Conservation (phyloP, 2,888 invertebrate species). For the Drosophila maculinotata region DNA sequence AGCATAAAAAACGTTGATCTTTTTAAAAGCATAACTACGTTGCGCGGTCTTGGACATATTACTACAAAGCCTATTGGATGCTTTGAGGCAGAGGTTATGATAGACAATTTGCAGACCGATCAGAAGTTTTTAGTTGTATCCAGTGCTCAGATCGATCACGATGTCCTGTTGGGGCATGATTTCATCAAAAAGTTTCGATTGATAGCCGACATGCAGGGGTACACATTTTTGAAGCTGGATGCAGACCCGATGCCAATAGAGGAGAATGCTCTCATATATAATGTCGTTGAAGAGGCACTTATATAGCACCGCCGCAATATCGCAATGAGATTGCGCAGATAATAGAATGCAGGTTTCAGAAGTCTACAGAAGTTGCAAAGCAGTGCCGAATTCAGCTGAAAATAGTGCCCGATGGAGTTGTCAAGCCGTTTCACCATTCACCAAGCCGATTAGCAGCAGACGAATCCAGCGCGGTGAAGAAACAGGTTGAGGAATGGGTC, state of each 20-base stretch:
- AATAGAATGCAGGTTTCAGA: not conserved
- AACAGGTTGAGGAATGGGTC: slow-evolving; percentile 15
- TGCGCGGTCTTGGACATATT: not conserved
- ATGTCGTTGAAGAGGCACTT: not conserved
- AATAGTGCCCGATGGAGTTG: slow-evolving; percentile 8
- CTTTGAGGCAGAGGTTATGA: not conserved
- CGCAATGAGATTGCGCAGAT: not conserved
- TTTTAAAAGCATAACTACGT: not conserved
- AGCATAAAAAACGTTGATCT: not conserved
- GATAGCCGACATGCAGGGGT: not conserved
- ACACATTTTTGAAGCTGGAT: not conserved
- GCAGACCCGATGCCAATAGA: too few species aligned
- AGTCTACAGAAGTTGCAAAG: not conserved
- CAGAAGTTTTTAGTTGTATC: slow-evolving; percentile 2
- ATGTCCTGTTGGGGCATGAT: not conserved
- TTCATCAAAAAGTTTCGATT: not conserved
- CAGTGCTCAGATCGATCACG: not conserved
- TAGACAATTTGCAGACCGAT: not conserved
- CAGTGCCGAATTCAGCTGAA: slow-evolving; percentile 11
- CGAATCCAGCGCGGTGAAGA: not conserved
- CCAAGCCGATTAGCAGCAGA: slow-evolving; percentile 6
- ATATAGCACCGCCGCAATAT: too few species aligned
- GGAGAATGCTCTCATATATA: too few species aligned
- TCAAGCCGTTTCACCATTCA: slow-evolving; percentile 12
- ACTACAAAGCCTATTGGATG: not conserved